Evolutionary conservation across 2,113 vertebrate genomes (phyloP).

Genomic region (Ochotona princeps): DNA sequence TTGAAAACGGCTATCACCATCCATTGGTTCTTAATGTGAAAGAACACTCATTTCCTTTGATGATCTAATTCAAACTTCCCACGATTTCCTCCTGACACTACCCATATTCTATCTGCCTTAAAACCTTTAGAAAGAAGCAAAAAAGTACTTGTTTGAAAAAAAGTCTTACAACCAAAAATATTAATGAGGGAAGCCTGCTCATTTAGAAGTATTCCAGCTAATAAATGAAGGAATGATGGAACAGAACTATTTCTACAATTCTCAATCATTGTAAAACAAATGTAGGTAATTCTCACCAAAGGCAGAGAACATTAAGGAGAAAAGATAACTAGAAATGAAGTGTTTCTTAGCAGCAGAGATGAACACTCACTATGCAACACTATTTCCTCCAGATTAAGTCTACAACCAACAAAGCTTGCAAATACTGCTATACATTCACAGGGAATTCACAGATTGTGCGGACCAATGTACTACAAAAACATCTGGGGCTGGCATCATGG

Average conservation of each 20-base stretch:
- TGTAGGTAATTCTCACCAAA: background rate
- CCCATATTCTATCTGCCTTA: background rate
- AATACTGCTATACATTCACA: background rate
- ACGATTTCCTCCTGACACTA: background rate
- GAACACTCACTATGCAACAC: constrained; percentile 19
- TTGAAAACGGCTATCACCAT: background rate
- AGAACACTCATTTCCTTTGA: background rate
- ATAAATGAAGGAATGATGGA: background rate
- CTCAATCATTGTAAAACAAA: background rate
- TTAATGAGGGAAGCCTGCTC: background rate
- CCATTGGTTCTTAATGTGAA: background rate
- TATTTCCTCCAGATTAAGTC: background rate
- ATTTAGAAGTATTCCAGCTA: background rate
- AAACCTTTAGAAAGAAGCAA: background rate
- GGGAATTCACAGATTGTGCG: background rate
- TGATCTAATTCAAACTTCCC: background rate
- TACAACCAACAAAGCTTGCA: constrained; percentile 7
- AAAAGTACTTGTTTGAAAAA: constrained; percentile 20
- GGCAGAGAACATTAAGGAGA: background rate
- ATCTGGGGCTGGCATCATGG: too few relatives aligned
- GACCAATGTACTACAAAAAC: background rate
- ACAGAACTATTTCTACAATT: background rate
- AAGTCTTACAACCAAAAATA: background rate
- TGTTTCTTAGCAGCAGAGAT: background rate
- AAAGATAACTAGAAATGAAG: constrained; percentile 7